These are phyloP conservation scores for Dascyllus trimaculatus DNA, from an alignment of 2,113 vertebrate species.

Conservation along the genomic window DNA sequence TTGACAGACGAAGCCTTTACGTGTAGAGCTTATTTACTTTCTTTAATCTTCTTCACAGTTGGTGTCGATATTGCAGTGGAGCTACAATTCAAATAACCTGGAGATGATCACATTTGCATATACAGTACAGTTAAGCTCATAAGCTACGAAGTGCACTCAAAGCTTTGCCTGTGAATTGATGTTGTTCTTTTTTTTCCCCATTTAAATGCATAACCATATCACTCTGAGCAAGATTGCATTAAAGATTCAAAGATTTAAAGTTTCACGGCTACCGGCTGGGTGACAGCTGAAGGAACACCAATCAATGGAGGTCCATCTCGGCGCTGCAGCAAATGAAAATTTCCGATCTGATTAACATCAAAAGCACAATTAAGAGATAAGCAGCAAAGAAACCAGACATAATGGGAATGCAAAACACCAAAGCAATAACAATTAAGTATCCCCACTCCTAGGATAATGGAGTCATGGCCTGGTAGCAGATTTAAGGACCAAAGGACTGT, in stretches of 20 bases:
- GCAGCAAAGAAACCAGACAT: constrained; percentile 70
- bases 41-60: constrained; percentile 38
- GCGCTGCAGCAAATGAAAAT: constrained; percentile 73
- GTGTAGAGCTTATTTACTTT: neutral
- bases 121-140: constrained; percentile 35
- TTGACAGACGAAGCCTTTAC: neutral
- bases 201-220: constrained; percentile 59
- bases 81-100: constrained; percentile 42
- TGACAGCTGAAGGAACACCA: constrained; percentile 41
- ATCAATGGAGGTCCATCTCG: constrained; percentile 68
- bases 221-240: constrained; percentile 45
- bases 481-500: constrained; percentile 61
- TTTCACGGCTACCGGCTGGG: constrained; percentile 20
- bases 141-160: constrained; percentile 21
- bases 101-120: constrained; percentile 44
- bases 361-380: constrained; percentile 83
- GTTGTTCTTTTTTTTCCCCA: constrained; percentile 46
- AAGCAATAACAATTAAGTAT: constrained; percentile 72
- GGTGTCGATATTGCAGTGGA: constrained; percentile 31
- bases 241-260: constrained; percentile 54
- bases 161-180: constrained; percentile 25
- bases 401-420: constrained; percentile 76
- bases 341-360: constrained; percentile 76
- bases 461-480: constrained; percentile 58
- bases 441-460: constrained; percentile 55